Evolutionary conservation across 2,888 invertebrate species (phyloP).

Genomic region (Idaea biselata): DNA sequence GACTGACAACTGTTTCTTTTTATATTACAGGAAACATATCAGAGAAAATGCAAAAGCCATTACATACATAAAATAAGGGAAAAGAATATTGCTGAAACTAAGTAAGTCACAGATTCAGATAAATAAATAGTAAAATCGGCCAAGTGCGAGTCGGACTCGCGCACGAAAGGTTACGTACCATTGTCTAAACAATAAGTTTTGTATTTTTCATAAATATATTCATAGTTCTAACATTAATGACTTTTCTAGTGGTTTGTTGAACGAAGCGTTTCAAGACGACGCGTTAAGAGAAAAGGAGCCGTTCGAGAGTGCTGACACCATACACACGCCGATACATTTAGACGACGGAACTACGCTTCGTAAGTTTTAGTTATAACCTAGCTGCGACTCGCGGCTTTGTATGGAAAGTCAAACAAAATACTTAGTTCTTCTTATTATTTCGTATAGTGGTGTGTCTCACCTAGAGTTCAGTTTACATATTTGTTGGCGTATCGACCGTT

Average conservation of each 20-base stretch:
- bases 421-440: no score
- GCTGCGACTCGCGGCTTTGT: no score
- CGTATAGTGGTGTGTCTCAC: background rate
- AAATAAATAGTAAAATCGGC: background rate
- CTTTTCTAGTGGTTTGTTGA: constrained; percentile 63
- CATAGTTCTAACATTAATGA: no score
- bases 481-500: no score
- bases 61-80: constrained; percentile 78
- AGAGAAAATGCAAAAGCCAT: constrained; percentile 85
- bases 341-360: constrained; percentile 68
- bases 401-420: no score
- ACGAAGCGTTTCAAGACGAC: constrained; percentile 65
- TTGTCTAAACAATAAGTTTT: no score
- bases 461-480: no score
- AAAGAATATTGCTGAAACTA: constrained; percentile 76
- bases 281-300: constrained; percentile 45
- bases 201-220: no score
- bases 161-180: no score
- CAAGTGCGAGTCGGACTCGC: no score
- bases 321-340: constrained; percentile 63
- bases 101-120: constrained; percentile 47
- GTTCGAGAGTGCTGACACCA: constrained; percentile 52
- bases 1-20: background rate
- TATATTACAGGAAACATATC: constrained; percentile 85
- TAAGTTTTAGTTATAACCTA: constrained; percentile 40